These are phyloP conservation scores for Desoria tigrina DNA, from an alignment of 2,888 invertebrate genomes.

Conservation along the genomic window DNA sequence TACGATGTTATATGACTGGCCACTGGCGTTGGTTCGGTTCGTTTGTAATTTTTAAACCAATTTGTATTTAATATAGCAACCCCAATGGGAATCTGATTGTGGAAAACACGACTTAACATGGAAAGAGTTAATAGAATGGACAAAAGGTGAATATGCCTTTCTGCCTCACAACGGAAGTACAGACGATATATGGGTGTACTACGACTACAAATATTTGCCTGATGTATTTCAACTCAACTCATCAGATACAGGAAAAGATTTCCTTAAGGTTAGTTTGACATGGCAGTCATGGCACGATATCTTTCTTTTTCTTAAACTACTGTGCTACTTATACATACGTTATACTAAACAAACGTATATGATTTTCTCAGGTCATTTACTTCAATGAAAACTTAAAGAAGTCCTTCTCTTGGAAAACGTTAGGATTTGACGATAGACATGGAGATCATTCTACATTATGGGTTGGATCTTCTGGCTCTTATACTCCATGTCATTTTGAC, in stretches of 20 bases:
- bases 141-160: conserved; percentile 28
- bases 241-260: conserved; percentile 59
- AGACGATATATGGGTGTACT: conserved; percentile 71
- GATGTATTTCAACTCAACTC: conserved; percentile 59
- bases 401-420: conserved; percentile 66
- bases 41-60: not conserved
- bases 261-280: conserved; percentile 61
- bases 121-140: conserved; percentile 64
- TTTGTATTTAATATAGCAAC: conserved; percentile 58
- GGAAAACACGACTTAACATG: conserved; percentile 64
- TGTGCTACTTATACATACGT: conserved; percentile 4
- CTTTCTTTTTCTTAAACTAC: not conserved
- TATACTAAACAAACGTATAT: not conserved
- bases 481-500: conserved; percentile 92
- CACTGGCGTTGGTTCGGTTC: too few species aligned
- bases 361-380: conserved; percentile 47
- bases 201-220: conserved; percentile 79
- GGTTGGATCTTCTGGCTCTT: conserved; percentile 82
- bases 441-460: conserved; percentile 77
- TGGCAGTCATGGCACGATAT: not conserved
- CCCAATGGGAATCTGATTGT: conserved; percentile 80
- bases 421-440: conserved; percentile 71
- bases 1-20: too few species aligned
- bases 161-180: conserved; percentile 43
- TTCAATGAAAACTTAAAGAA: conserved; percentile 47